A percentile compares a stretch with the other conserved stretches of the same genome.
Conservation (phyloP, 2,113 vertebrate species). For the Semnornis frantzii region DNA sequence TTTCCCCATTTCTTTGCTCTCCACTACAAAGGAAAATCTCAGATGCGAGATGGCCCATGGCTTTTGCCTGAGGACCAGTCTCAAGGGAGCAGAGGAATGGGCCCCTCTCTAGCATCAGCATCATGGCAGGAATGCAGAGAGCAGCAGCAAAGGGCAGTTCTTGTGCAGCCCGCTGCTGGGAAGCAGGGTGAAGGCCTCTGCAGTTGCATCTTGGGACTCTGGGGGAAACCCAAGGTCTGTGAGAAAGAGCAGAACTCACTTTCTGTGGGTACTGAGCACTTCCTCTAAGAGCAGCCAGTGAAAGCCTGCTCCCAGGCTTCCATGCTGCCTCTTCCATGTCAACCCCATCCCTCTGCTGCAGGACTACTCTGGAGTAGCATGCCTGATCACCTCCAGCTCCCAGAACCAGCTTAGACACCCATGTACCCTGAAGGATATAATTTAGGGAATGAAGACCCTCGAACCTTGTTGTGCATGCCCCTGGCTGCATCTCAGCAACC, state of each 20-base stretch:
- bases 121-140: background rate
- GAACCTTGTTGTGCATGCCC: background rate
- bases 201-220: background rate
- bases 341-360: background rate
- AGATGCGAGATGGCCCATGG: background rate
- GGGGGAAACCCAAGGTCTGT: slow-evolving; percentile 7
- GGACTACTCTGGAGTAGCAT: background rate
- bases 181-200: background rate
- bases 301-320: background rate
- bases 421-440: background rate
- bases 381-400: background rate
- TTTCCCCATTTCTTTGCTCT: background rate
- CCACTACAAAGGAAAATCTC: background rate
- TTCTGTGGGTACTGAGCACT: background rate
- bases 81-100: accelerated
- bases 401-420: accelerated
- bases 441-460: background rate
- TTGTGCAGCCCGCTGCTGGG: background rate
- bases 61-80: background rate
- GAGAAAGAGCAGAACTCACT: slow-evolving; percentile 35
- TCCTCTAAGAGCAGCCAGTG: background rate
- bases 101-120: background rate
- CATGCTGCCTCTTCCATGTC: accelerated
- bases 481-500: background rate
- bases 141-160: background rate